A percentile compares a stretch with the other conserved stretches of the same genome.
Evolutionary conservation across 2,888 invertebrate genomes (phyloP).

Genomic region (Cenopis cana): DNA sequence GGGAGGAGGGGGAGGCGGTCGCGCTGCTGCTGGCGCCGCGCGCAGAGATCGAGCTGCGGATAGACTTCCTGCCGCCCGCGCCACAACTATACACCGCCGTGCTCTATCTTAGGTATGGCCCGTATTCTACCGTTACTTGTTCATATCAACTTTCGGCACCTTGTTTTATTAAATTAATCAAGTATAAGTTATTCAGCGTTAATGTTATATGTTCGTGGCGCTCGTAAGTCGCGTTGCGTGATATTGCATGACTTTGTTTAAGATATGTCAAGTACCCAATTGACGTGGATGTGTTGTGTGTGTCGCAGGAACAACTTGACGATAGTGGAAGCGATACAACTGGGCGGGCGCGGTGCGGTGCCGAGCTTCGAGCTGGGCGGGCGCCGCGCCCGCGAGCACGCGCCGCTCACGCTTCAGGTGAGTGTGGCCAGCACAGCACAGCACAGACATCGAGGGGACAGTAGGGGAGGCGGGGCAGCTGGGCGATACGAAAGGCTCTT

Average conservation of each 20-base stretch:
- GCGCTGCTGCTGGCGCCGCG: slow-evolving; percentile 84
- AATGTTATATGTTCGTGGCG: too few relatives aligned
- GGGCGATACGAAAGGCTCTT: too few relatives aligned
- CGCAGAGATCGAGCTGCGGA: slow-evolving; percentile 75
- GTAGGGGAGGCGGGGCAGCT: too few relatives aligned
- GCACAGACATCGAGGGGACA: too few relatives aligned
- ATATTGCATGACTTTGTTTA: too few relatives aligned
- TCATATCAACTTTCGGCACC: neutral
- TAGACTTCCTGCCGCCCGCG: slow-evolving; percentile 78
- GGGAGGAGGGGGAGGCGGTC: slow-evolving; percentile 43
- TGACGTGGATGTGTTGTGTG: neutral
- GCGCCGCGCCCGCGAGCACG: slow-evolving; percentile 90
- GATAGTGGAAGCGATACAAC: slow-evolving; percentile 92
- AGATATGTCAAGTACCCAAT: too few relatives aligned
- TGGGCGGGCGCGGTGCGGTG: slow-evolving; percentile 93
- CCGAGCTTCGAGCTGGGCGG: slow-evolving; percentile 96
- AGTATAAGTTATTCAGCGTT: too few relatives aligned
- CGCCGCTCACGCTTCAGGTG: slow-evolving; percentile 92
- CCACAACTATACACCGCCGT: slow-evolving; percentile 76
- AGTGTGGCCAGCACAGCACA: too few relatives aligned
- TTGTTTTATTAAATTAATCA: too few relatives aligned
- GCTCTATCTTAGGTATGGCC: slow-evolving; percentile 75
- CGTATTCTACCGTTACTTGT: neutral
- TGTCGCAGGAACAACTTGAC: slow-evolving; percentile 94
- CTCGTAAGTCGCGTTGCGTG: too few relatives aligned